phyloP scores from a whole-genome alignment of 2,888 invertebrate species.

The Ditula angustiorana region DNA sequence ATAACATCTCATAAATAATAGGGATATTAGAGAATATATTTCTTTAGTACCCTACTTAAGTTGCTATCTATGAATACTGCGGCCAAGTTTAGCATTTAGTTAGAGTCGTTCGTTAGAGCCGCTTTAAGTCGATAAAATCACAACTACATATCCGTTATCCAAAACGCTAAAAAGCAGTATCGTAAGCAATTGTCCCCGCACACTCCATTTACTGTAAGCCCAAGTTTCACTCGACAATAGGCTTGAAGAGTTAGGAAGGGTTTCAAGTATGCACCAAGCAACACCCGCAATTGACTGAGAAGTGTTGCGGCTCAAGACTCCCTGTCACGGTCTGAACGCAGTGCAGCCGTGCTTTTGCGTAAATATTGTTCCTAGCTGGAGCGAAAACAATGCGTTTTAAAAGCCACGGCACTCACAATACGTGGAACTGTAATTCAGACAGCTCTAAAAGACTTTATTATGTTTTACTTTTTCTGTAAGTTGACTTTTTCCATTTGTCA shows the following conservation, averaged over 20 bases:
- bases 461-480: conserved; percentile 5
- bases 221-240: conserved; percentile 45
- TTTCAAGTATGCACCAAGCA: conserved; percentile 64
- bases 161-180: conserved; percentile 20
- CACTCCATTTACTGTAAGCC: conserved; percentile 39
- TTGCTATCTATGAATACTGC: neutral
- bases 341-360: conserved; percentile 54
- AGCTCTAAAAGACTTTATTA: conserved; percentile 11
- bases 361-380: conserved; percentile 59
- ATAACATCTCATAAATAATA: conserved; percentile 8
- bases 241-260: conserved; percentile 54
- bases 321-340: conserved; percentile 58
- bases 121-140: neutral
- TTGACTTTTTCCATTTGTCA: conserved; percentile 26
- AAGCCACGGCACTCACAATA: conserved; percentile 2
- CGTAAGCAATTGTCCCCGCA: conserved; percentile 30
- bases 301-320: conserved; percentile 59
- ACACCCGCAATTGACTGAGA: conserved; percentile 63
- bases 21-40: neutral
- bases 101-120: neutral
- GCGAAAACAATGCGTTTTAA: conserved; percentile 35
- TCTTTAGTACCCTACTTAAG: neutral
- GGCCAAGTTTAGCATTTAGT: neutral
- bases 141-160: conserved; percentile 4
- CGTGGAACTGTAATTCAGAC: conserved; percentile 4